These are phyloP conservation scores for Meteorus sp. DNA, from an alignment of 1,140 invertebrate species.

Conservation along the genomic window DNA sequence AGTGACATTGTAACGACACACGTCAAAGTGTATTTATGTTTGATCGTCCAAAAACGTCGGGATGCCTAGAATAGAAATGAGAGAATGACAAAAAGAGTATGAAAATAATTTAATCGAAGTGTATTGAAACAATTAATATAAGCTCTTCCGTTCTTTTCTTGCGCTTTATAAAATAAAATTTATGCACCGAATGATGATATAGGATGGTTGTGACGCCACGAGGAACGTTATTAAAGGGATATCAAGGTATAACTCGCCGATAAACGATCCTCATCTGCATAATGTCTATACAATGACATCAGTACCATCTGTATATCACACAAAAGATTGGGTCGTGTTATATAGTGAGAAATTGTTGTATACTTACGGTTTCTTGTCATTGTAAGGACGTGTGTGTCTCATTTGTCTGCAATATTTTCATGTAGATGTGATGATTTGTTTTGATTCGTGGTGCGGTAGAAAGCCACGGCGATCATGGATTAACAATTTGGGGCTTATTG, in stretches of 20 bases:
- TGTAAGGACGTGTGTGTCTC: neutral
- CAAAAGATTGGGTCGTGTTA: too few relatives aligned
- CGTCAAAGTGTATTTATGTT: neutral
- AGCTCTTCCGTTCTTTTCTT: neutral
- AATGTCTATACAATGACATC: conserved; percentile 49
- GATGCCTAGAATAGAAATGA: neutral
- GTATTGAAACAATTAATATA: conserved; percentile 9
- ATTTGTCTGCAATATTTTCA: too few relatives aligned
- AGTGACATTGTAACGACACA: neutral
- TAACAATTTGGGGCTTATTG: too few relatives aligned
- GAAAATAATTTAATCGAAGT: neutral
- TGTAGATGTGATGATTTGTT: too few relatives aligned
- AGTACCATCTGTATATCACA: too few relatives aligned
- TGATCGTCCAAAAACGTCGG: too few relatives aligned
- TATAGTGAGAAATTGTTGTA: neutral
- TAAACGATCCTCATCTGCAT: conserved; percentile 43
- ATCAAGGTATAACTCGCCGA: conserved; percentile 38
- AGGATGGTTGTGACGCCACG: too few relatives aligned
- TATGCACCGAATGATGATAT: conserved; percentile 1
- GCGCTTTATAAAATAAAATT: conserved; percentile 6
- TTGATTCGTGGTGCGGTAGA: too few relatives aligned
- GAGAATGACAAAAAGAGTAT: neutral
- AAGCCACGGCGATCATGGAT: too few relatives aligned
- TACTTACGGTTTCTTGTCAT: neutral
- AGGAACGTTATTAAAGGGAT: conserved; percentile 45